Evolutionary conservation across 2,888 invertebrate genomes (phyloP).

Genomic region (Heliconius aoede): DNA sequence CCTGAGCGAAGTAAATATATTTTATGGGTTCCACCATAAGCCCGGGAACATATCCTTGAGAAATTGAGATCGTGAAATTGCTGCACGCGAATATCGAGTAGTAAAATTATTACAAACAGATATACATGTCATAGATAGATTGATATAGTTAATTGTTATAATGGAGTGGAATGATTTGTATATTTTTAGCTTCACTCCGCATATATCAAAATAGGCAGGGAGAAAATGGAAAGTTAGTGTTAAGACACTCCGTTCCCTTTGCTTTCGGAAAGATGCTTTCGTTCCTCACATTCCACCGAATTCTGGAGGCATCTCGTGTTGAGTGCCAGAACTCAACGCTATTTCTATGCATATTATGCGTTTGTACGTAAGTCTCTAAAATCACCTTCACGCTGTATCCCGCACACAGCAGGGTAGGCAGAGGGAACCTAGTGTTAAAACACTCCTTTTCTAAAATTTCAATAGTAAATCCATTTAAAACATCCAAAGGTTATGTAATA

Average conservation of each 20-base stretch:
- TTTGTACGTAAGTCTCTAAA: too few relatives aligned
- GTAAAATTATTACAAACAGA: not conserved
- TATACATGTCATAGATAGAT: not conserved
- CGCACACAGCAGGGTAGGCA: too few relatives aligned
- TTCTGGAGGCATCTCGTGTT: not conserved
- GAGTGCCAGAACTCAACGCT: not conserved
- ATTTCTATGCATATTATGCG: too few relatives aligned
- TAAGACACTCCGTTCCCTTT: not conserved
- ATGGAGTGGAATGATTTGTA: not conserved
- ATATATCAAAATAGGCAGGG: not conserved
- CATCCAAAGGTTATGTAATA: slow-evolving; percentile 5
- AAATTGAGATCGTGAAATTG: slow-evolving; percentile 10
- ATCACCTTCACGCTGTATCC: too few relatives aligned
- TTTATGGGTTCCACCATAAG: slow-evolving; percentile 18
- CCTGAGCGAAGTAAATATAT: slow-evolving; percentile 9
- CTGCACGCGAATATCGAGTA: slow-evolving; percentile 1
- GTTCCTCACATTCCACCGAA: not conserved
- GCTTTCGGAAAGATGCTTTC: too few relatives aligned
- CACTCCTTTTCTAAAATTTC: too few relatives aligned
- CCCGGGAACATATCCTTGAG: not conserved
- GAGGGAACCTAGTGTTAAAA: too few relatives aligned
- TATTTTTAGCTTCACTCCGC: not conserved
- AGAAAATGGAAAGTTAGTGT: not conserved
- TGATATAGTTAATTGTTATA: slow-evolving; percentile 2
- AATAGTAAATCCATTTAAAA: not conserved